Evolutionary conservation across 2,888 invertebrate genomes (phyloP).

Genomic region (Eupithecia dodoneata): DNA sequence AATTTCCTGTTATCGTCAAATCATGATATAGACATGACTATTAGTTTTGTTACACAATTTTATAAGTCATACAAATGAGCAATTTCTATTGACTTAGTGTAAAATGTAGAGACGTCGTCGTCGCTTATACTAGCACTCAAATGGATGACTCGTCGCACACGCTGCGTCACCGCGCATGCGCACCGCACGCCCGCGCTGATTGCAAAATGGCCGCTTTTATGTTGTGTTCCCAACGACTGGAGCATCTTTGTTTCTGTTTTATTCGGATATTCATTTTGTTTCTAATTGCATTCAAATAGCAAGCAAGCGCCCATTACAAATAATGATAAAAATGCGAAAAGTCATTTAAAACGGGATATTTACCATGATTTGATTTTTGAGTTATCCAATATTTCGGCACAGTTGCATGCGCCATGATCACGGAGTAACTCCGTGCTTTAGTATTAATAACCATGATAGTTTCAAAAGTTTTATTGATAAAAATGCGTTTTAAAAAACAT

Average conservation of each 20-base stretch:
- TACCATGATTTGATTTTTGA: too few species aligned
- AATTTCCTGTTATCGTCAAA: neutral
- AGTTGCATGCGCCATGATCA: too few species aligned
- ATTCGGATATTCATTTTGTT: conserved; percentile 12
- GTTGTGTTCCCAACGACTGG: conserved; percentile 34
- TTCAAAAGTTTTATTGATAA: too few species aligned
- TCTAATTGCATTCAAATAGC: conserved; percentile 11
- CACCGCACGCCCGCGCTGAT: conserved; percentile 52
- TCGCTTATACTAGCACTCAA: conserved; percentile 32
- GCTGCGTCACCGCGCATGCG: conserved; percentile 46
- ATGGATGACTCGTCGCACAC: conserved; percentile 48
- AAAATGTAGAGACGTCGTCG: conserved; percentile 1
- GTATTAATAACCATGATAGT: too few species aligned
- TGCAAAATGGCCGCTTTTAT: conserved; percentile 68
- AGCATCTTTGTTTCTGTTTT: conserved; percentile 44
- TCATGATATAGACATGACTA: neutral
- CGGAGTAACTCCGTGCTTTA: too few species aligned
- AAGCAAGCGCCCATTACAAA: neutral
- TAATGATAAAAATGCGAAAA: neutral
- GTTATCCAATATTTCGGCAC: too few species aligned
- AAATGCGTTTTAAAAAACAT: neutral
- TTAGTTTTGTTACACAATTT: neutral
- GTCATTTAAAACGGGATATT: too few species aligned
- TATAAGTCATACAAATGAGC: neutral
- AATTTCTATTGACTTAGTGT: neutral